Base-by-base conservation (phyloP, 2,797 vertebrate species). In the Valencia hispanica region DNA sequence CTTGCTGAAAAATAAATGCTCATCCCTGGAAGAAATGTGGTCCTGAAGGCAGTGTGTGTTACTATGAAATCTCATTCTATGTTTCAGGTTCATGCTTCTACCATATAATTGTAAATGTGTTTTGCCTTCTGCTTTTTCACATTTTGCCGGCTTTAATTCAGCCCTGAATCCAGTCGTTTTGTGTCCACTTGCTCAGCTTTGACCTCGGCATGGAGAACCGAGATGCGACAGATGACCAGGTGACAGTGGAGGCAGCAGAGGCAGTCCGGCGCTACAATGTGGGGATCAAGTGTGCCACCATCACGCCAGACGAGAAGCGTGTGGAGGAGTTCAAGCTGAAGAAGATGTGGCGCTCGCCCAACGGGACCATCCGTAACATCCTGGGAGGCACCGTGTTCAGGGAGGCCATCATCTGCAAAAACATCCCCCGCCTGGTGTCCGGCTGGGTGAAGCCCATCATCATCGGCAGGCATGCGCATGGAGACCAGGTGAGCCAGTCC, bases 301-400 rank as follows among this genome's bases (percentile, higher is more conserved):
- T 99, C 93, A 99, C 98, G 12, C 98, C 98, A 0, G 98, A 99
- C 39, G 98, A 99, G 94, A 98, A 97, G 0, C 96, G 98, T 0
- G 97, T 99, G 70, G 97, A 98, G 88, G 98, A 99, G 90, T 99
- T 99, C 94, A 97, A 97, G 83, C 81, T 99, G 10, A 99, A 98
- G 91, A 95, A 97, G 91, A 99, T 99, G 98, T 99, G 98, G 97
- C 97, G 98, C 51, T 99, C 98, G 0, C 98, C 98, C 53, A 99
- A 99, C 25, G 98, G 98, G 68, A 99, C 98, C 82, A 98, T 99
- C 90, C 94, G 97, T 39, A 99, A 99, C 92, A 99, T 99, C 91
- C 93, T 99, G 8, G 98, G 98, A 15, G 98, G 98, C 78, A 99
- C 98, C 0, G 98, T 99, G 89, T 99, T 99, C 95, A 95, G 98